Percentiles rank a stretch among this genome's conserved stretches.
Conservation (phyloP, 2,797 vertebrate genomes). For the Myiotriccus ornatus region DNA sequence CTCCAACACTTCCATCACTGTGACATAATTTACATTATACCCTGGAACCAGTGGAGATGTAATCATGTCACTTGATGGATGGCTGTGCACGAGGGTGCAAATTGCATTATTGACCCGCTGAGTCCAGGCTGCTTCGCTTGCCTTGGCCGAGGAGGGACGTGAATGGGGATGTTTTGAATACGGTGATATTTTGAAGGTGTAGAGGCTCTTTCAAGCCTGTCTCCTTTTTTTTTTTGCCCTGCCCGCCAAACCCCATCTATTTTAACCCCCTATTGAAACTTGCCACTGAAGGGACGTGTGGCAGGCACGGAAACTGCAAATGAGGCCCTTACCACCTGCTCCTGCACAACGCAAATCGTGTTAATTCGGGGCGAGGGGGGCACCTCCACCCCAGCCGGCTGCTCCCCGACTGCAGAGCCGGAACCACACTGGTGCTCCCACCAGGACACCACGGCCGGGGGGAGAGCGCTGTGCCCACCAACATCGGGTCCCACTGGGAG, state of each 20-base stretch:
- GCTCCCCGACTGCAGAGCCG: neutral
- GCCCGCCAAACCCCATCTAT: neutral
- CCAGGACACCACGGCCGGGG: accelerated
- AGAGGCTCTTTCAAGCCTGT: neutral
- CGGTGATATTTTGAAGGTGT: neutral
- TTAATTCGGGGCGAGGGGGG: slow-evolving; percentile 1
- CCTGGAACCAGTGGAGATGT: neutral
- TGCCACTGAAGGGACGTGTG: neutral
- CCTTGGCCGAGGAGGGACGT: neutral
- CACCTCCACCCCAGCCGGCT: neutral
- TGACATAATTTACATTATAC: neutral
- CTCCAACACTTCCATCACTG: neutral
- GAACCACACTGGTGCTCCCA: neutral
- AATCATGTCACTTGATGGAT: neutral
- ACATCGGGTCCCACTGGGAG: neutral
- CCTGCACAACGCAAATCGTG: neutral
- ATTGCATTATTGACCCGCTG: neutral
- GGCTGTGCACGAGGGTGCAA: neutral
- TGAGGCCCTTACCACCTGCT: slow-evolving; percentile 16
- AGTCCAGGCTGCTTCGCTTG: neutral
- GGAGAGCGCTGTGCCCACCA: accelerated
- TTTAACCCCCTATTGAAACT: neutral
- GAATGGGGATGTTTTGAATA: neutral
- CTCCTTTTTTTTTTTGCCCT: neutral
- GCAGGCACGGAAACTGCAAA: slow-evolving; percentile 45